These are phyloP conservation scores for Pseudomugil gertrudae DNA, from an alignment of 2,797 vertebrate genomes.

Conservation along the genomic window DNA sequence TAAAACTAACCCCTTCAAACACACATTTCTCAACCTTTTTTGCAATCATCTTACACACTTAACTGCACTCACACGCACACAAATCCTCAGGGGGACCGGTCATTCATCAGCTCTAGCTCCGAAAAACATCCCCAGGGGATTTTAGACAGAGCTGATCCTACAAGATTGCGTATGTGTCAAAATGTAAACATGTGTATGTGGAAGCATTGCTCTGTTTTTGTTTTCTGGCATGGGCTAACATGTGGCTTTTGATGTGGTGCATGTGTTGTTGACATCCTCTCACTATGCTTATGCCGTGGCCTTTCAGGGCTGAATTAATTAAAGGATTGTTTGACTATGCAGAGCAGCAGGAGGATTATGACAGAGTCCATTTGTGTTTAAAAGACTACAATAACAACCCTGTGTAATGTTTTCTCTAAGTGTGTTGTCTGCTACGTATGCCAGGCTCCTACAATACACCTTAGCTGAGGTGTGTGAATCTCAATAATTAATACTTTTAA, in stretches of 20 bases:
- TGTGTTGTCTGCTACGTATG: neutral
- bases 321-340: conserved; percentile 58
- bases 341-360: conserved; percentile 45
- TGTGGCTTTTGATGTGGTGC: conserved; percentile 44
- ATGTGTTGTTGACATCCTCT: conserved; percentile 60
- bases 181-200: conserved; percentile 74
- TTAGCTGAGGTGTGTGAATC: neutral
- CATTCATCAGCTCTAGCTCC: conserved; percentile 45
- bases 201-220: conserved; percentile 67
- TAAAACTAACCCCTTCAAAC: conserved; percentile 31
- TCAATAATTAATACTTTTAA: neutral
- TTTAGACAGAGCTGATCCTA: conserved; percentile 66
- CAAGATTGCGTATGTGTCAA: conserved; percentile 67
- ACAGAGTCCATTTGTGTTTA: conserved; percentile 36
- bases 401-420: conserved; percentile 38
- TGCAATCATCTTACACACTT: neutral
- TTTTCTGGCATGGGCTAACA: conserved; percentile 57
- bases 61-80: conserved; percentile 12
- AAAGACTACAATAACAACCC: conserved; percentile 42
- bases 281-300: conserved; percentile 29
- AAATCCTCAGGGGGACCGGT: conserved; percentile 53
- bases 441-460: conserved; percentile 11
- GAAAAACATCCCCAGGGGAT: conserved; percentile 74
- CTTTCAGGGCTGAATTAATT: conserved; percentile 63
- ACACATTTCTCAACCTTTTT: conserved; percentile 20